Evolutionary conservation across 2,888 invertebrate genomes (phyloP), one percentile per base, ranked within the genome.

Genomic region (Ennomos quercinarius): DNA sequence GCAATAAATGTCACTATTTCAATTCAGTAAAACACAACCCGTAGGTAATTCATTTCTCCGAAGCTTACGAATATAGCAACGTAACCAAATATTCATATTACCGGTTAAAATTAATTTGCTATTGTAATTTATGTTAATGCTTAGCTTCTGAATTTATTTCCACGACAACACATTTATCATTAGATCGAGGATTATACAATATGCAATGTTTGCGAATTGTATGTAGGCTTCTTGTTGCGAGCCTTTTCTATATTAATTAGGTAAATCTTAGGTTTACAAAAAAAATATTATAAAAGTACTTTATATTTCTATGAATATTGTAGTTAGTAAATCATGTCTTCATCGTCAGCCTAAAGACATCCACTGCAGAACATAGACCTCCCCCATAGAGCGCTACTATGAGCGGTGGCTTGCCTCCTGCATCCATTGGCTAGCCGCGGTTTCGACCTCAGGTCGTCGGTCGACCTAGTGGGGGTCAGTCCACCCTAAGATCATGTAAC

Each of bases 61-160:
- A 46, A 45, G 37, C 38, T 36, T 34, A 36, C 10, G 13, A 40
- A 46, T 46, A 40, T n/a, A n/a, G 36, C 44, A 27, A 39, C 44
- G 44, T 5, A 45, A 45, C 39, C 39, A 46, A 46, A 40, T 45
- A 53, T 53, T 45, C 35, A 52, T 45, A 39, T 45, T 52, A 52
- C 51, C 42, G 13, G 37, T 76, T 73, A 61, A 75, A 78, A 82
- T 83, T 80, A 81, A 86, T 89, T 78, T 88, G 79, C 78, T 66
- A 89, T 83, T 86, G 84, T 84, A 89, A 89, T 89, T 82, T 81
- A 89, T 86, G 87, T 70, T 80, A 87, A 88, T 84, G 52, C 79
- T 82, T 75, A 71, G 80, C 75, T 81, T 72, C 79, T 74, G 78
- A 74, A 80, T 77, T 40, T 70, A 81, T 84, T 86, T 85, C 78